Percentiles rank a stretch among this genome's conserved stretches.
Conservation (phyloP, 2,113 vertebrate species). For the Amphiprion percula region DNA sequence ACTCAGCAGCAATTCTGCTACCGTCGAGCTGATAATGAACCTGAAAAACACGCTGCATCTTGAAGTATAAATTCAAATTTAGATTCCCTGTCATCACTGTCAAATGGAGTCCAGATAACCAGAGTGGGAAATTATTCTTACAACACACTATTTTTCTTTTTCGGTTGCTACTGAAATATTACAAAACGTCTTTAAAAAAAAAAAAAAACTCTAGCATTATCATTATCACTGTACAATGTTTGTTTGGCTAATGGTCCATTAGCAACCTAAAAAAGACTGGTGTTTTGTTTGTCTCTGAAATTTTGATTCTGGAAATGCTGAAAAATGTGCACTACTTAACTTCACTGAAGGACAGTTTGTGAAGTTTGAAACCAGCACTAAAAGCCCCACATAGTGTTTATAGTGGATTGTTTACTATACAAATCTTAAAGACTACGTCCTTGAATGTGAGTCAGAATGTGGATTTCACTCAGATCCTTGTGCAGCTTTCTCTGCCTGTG, state of each 20-base stretch:
- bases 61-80: background rate
- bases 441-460: too few relatives aligned
- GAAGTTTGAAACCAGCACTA: slow-evolving; percentile 2
- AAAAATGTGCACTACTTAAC: slow-evolving; percentile 26
- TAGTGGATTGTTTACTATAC: too few relatives aligned
- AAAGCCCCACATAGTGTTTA: background rate
- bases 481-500: too few relatives aligned
- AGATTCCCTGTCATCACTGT: slow-evolving; percentile 14
- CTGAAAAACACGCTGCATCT: background rate
- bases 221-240: slow-evolving; percentile 5
- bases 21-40: background rate
- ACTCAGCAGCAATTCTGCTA: background rate
- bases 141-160: background rate
- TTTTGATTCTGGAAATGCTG: slow-evolving; percentile 1
- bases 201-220: background rate
- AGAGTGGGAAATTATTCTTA: background rate
- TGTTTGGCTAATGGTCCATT: slow-evolving; percentile 22
- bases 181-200: background rate
- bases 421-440: too few relatives aligned
- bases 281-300: slow-evolving; percentile 21
- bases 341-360: slow-evolving; percentile 3
- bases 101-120: background rate
- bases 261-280: slow-evolving; percentile 10
- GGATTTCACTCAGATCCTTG: too few relatives aligned
- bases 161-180: too few relatives aligned